These are phyloP conservation scores for Drosophila parvula DNA, from an alignment of 1,140 invertebrate species.

Conservation along the genomic window DNA sequence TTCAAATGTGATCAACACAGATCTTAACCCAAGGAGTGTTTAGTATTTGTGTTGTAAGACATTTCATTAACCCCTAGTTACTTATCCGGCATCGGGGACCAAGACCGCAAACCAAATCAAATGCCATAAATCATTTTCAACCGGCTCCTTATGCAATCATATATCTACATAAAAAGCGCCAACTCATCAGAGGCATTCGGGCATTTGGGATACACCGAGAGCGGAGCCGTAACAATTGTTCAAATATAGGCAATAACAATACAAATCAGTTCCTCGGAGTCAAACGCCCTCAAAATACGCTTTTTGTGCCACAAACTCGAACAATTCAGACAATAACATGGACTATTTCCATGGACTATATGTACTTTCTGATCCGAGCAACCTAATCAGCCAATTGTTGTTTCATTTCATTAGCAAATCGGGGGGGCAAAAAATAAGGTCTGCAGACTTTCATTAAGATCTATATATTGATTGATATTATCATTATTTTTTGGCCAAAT, in stretches of 20 bases:
- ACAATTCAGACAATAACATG: slow-evolving; percentile 63
- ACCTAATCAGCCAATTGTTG: slow-evolving; percentile 71
- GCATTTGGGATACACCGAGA: slow-evolving; percentile 45
- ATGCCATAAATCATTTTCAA: slow-evolving; percentile 74
- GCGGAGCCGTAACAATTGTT: slow-evolving; percentile 60
- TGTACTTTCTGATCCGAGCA: slow-evolving; percentile 16
- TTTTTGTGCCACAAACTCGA: slow-evolving; percentile 28
- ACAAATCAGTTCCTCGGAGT: slow-evolving; percentile 72
- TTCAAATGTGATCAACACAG: slow-evolving; percentile 52
- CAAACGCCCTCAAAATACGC: slow-evolving; percentile 57
- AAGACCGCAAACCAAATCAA: slow-evolving; percentile 43
- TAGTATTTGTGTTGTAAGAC: slow-evolving; percentile 59
- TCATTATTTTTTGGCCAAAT: slow-evolving; percentile 44
- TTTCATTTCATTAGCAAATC: slow-evolving; percentile 67
- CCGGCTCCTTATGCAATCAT: slow-evolving; percentile 67
- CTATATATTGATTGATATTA: slow-evolving; percentile 60
- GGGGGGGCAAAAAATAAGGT: slow-evolving; percentile 46
- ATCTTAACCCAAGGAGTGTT: slow-evolving; percentile 41
- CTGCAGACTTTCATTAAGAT: slow-evolving; percentile 74
- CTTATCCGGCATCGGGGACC: slow-evolving; percentile 50
- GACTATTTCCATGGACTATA: slow-evolving; percentile 26
- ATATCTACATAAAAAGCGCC: slow-evolving; percentile 37
- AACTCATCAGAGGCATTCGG: slow-evolving; percentile 50
- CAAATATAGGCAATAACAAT: slow-evolving; percentile 65
- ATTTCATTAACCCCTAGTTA: slow-evolving; percentile 72